These are phyloP conservation scores for Melanaphis sacchari DNA, from an alignment of 1,140 invertebrate genomes.

Conservation along the genomic window DNA sequence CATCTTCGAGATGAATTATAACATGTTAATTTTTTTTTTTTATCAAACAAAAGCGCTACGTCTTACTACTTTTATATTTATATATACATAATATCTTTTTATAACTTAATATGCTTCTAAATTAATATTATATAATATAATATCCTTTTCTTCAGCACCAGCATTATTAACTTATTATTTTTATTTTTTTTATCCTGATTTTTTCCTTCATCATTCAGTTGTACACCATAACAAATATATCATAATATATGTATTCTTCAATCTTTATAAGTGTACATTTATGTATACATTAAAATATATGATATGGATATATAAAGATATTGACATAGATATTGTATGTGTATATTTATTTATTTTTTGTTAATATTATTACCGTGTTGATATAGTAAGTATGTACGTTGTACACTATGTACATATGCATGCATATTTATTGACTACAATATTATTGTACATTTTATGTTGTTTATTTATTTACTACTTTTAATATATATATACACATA, in stretches of 20 bases:
- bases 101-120: not conserved
- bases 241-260: not conserved
- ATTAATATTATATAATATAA: not conserved
- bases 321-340: slow-evolving; percentile 6
- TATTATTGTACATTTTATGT: slow-evolving; percentile 8
- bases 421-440: not conserved
- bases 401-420: not conserved
- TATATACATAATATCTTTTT: not conserved
- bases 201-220: not conserved
- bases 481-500: not conserved
- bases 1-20: not conserved
- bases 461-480: slow-evolving; percentile 43
- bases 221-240: not conserved
- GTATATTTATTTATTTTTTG: slow-evolving; percentile 18
- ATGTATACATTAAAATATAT: not conserved
- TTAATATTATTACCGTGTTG: slow-evolving; percentile 10
- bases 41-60: slow-evolving; percentile 19
- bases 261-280: not conserved
- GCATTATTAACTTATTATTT: not conserved
- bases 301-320: not conserved
- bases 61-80: not conserved
- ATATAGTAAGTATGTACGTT: not conserved
- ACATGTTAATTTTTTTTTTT: not conserved
- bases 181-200: not conserved
- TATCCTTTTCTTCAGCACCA: not conserved